Percentiles rank a stretch among this genome's conserved stretches.
Conservation (phyloP, 2,888 invertebrate species). For the Thumatha senex region DNA sequence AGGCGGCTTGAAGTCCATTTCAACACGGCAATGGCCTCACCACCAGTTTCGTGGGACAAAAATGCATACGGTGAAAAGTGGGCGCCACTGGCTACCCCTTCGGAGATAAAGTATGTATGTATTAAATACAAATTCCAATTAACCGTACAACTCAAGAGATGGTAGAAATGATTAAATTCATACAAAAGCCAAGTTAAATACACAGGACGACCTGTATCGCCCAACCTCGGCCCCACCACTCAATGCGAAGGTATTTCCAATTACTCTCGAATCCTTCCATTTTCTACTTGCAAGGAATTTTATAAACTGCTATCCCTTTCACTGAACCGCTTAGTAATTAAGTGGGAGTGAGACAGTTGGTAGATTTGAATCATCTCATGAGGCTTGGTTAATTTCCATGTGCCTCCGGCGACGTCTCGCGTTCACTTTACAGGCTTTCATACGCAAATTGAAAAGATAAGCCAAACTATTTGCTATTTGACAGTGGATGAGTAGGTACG, state of each 20-base stretch:
- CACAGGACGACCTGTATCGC: constrained; percentile 60
- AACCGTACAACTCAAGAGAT: constrained; percentile 51
- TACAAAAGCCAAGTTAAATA: constrained; percentile 72
- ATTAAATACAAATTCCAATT: constrained; percentile 65
- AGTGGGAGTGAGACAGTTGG: constrained; percentile 48
- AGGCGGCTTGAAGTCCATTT: no score
- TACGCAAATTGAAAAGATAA: constrained; percentile 72
- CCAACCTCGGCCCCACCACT: constrained; percentile 66
- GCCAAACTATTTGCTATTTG: constrained; percentile 55
- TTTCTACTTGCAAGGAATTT: constrained; percentile 72
- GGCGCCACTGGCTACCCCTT: no score
- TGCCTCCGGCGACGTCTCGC: constrained; percentile 67
- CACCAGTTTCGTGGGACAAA: no score
- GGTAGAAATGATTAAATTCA: constrained; percentile 70
- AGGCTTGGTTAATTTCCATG: constrained; percentile 75
- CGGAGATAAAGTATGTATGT: constrained; percentile 16
- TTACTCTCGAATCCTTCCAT: constrained; percentile 81
- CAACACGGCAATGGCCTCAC: no score
- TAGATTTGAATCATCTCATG: constrained; percentile 64
- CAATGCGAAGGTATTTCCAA: constrained; percentile 82
- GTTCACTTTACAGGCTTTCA: constrained; percentile 69
- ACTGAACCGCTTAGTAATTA: constrained; percentile 31
- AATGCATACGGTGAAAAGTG: no score
- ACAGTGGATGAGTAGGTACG: background rate
- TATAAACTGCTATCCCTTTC: constrained; percentile 64